phyloP scores from a whole-genome alignment of 2,797 vertebrate genomes.

The Enteromius trimaculatus region DNA sequence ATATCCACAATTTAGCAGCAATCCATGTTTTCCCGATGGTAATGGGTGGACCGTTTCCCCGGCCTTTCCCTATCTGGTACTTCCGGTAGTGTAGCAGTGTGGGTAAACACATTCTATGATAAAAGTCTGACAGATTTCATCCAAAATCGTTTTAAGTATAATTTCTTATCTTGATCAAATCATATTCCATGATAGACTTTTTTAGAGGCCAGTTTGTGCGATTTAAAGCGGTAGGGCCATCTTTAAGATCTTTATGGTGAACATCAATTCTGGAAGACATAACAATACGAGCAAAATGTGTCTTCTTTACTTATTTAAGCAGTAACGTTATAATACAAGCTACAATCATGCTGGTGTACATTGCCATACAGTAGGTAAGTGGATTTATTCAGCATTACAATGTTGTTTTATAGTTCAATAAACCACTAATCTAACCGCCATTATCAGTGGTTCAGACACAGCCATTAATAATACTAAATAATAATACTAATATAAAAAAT shows the following conservation, averaged over 20 bases:
- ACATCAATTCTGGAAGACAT: background rate
- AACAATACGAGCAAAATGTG: background rate
- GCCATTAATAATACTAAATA: no score
- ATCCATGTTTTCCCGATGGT: slow-evolving; percentile 21
- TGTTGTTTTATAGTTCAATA: no score
- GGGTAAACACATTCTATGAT: slow-evolving; percentile 7
- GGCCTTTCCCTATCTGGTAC: background rate
- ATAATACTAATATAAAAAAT: no score
- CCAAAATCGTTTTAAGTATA: background rate
- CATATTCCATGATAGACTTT: background rate
- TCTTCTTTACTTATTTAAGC: background rate
- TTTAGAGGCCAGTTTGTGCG: background rate
- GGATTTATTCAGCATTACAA: no score
- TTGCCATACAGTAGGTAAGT: no score
- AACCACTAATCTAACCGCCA: no score
- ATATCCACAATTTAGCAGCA: slow-evolving; percentile 4
- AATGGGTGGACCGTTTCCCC: background rate
- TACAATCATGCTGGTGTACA: background rate
- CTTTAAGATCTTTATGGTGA: background rate
- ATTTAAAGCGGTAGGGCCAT: background rate
- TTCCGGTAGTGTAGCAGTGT: slow-evolving; percentile 24
- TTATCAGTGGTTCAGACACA: no score
- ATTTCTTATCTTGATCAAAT: background rate
- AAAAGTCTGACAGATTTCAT: slow-evolving; percentile 11
- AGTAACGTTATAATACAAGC: background rate